Conservation (phyloP, 2,113 vertebrate genomes). For the Alethe castanea region DNA sequence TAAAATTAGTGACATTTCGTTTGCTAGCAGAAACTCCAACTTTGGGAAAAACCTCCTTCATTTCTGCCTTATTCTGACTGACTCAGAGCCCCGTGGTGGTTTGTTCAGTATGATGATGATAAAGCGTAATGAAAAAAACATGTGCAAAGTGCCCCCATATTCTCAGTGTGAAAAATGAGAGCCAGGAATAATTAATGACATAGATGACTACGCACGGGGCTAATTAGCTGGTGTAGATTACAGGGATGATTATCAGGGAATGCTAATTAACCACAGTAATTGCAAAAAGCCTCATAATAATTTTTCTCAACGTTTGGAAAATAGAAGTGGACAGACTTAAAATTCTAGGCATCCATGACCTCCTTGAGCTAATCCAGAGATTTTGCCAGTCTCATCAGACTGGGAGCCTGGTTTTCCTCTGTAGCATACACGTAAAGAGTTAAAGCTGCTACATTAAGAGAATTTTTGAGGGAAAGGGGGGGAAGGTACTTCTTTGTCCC, state of each 20-base stretch:
- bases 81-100: neutral
- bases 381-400: neutral
- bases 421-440: neutral
- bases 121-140: conserved; percentile 19
- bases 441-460: neutral
- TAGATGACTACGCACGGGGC: neutral
- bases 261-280: neutral
- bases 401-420: neutral
- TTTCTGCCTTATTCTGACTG: neutral
- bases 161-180: conserved; percentile 15
- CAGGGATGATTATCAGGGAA: conserved; percentile 1
- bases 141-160: neutral
- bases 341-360: neutral
- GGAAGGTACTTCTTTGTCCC: neutral
- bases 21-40: neutral
- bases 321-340: neutral
- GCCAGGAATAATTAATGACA: conserved; percentile 23
- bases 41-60: neutral
- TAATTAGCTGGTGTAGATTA: conserved; percentile 30
- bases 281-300: neutral
- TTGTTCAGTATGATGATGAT: neutral
- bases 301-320: neutral
- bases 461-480: neutral
- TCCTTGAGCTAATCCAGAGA: neutral
- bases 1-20: neutral